Evolutionary conservation across 2,888 invertebrate genomes (phyloP), one percentile per base, ranked within the genome.

Genomic region (Drosophila nr. perissopoda): DNA sequence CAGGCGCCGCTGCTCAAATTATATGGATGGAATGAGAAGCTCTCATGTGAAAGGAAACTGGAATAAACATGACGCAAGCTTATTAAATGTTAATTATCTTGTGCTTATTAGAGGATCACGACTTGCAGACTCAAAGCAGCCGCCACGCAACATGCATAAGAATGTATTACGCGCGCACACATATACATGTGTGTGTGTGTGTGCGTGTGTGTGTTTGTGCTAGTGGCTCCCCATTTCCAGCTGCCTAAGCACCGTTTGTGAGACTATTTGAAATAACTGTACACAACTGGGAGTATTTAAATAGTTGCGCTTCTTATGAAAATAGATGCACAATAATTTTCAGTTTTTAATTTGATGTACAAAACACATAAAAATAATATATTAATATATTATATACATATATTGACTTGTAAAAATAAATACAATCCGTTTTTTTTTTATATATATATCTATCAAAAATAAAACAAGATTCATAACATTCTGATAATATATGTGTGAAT

Each of bases 161-260:
- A 77, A 77, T 77, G 66, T 58, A 70, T 36, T 16, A 25, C n/a
- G 36, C 11, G 42, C 11, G 38, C 18, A 18, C 21, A 11, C 21
- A 25, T 52, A 25, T 45, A 29, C 53, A 16, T 49, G 33, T 33
- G 31, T 36, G 16, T 13, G 0, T 56, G 29, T 31, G 25, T 42
- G 27, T 34, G 29, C n/a, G n/a, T 42, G 31, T 25, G 27, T 34
- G 29, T 42, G 31, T 25, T 25, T 65, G 45, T 40, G 33, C 6
- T 10, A 38, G 60, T 70, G 61, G 59, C 63, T 84, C 69, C 58
- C 58, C 71, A 82, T 82, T 84, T 87, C 54, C 59, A 87, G 73
- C 67, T 75, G 66, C 31, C 81, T 56, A 86, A 78, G 64, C 71
- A 85, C 83, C 88, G 88, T 82, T 87, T 79, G 58, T 34, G 61